Base-by-base conservation (phyloP, 2,888 invertebrate species). In the Cryptosula pallasiana region DNA sequence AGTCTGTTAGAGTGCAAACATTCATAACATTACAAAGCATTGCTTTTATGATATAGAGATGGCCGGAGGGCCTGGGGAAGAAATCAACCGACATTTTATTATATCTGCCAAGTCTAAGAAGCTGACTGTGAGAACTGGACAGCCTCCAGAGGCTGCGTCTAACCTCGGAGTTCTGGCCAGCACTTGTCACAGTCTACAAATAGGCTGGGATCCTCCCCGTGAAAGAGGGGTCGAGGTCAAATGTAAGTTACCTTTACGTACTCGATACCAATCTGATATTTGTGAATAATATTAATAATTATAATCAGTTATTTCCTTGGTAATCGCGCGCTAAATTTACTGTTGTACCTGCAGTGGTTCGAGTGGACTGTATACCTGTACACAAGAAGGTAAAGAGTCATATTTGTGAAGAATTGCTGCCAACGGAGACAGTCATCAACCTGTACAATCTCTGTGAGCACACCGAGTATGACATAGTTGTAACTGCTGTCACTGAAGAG, bases 401-500 rank as follows among this genome's bases (percentile, higher is more conserved):
- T 69, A 25, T 69, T 20, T 75, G 77, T 58, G 75, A 79, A 5
- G 83, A 84, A 71, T 75, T 81, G 1, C 76, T 81, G 63, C 82
- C 83, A 20, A 82, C 82, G 75, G 77, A 79, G 32, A 80, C 78
- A n/a, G 74, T 73, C 1, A 79, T 79, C 13, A 77, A 79, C 32
- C 73, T 85, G 9, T 78, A 80, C 35, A 78, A 78, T 55, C 77
- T 85, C 1, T 71, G 76, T 57, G 85, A 85, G 74, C 80, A 81
- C 71, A 83, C 82, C 1, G 82, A 82, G 73, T 84, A 84, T 74
- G 77, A 81, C 63, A 74, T 84, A 71, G 78, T 80, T 23, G 79
- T 85, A 2, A 82, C 83, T 25, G 83, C 82, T 0, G 78, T 85
- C 35, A 84, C 84, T 1, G 81, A 83, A 57, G 84, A 85, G 76